phyloP scores from a whole-genome alignment of 2,888 invertebrate genomes.

The Sphaerophoria taeniata region DNA sequence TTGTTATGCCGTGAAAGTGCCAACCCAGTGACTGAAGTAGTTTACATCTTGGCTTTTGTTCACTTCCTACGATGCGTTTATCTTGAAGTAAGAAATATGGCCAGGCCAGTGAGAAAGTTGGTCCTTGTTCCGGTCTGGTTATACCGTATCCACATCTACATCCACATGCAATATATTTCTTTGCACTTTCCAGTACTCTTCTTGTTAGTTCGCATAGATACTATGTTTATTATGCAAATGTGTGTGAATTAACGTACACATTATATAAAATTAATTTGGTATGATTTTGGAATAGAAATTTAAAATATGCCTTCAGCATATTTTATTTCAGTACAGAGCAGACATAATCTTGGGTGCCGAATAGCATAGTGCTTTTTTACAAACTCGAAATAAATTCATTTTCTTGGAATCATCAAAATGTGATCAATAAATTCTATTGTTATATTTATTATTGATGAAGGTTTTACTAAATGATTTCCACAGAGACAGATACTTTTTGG shows the following conservation, averaged over 20 bases:
- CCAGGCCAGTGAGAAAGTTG: slow-evolving; percentile 51
- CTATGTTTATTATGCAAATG: slow-evolving; percentile 2
- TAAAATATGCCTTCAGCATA: slow-evolving; percentile 44
- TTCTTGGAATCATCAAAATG: background rate
- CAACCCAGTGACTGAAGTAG: slow-evolving; percentile 48
- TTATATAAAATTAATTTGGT: background rate
- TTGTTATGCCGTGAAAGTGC: background rate
- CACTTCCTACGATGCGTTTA: slow-evolving; percentile 55
- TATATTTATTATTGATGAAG: background rate
- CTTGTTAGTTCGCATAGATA: background rate
- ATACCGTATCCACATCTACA: slow-evolving; percentile 7
- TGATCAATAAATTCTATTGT: background rate
- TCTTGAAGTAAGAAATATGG: slow-evolving; percentile 53
- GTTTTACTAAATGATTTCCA: no score
- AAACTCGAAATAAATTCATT: background rate
- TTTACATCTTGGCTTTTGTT: slow-evolving; percentile 63
- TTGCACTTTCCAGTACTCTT: slow-evolving; percentile 7
- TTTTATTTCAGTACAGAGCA: slow-evolving; percentile 32
- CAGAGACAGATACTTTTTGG: no score
- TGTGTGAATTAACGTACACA: background rate
- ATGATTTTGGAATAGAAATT: slow-evolving; percentile 33
- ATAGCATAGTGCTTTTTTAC: background rate
- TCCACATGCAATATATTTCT: slow-evolving; percentile 23
- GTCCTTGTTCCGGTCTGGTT: slow-evolving; percentile 54
- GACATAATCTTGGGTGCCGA: slow-evolving; percentile 19